Conservation (phyloP, 2,113 vertebrate species). For the Vimba vimba region DNA sequence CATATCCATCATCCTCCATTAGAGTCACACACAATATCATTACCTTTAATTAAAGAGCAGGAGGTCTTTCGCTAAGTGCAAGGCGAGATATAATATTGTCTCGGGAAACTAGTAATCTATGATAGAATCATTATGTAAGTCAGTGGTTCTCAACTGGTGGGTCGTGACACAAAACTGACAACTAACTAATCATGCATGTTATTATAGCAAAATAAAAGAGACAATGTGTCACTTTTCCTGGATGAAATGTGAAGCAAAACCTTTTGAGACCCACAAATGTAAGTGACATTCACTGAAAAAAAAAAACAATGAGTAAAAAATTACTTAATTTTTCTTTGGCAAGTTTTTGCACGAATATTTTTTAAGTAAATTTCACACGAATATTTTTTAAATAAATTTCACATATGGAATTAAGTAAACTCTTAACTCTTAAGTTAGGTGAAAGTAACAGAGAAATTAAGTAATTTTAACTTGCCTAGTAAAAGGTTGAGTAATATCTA, state of each 20-base stretch:
- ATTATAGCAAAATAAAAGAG: background rate
- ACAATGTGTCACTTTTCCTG: background rate
- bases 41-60: conserved; percentile 33
- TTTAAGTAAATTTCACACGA: no score
- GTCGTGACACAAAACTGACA: background rate
- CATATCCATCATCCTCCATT: conserved; percentile 44
- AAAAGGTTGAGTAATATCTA: no score
- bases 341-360: no score
- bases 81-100: background rate
- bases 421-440: no score
- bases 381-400: no score
- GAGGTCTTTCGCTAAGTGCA: background rate
- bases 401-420: no score
- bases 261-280: background rate
- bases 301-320: no score
- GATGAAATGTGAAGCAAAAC: background rate
- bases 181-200: conserved; percentile 7
- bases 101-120: background rate
- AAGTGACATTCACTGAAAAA: no score
- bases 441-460: no score
- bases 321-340: no score
- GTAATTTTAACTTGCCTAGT: no score
- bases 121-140: background rate
- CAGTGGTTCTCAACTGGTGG: background rate
- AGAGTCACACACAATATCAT: conserved; percentile 10